Base-by-base conservation (phyloP, 2,113 vertebrate species). In the Macaca nemestrina region DNA sequence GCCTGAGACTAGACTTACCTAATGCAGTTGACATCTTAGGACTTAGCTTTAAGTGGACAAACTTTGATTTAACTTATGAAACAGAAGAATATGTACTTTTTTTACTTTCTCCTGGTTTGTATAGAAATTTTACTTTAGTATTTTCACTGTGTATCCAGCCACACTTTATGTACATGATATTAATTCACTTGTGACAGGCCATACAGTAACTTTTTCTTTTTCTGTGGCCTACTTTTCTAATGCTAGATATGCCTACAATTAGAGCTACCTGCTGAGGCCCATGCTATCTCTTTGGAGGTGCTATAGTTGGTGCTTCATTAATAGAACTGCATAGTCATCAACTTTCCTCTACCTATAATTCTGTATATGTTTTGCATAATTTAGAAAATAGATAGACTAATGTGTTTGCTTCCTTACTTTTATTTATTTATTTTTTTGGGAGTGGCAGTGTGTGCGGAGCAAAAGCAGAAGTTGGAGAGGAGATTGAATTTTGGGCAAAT, bases 1-100 rank as follows among this genome's bases (percentile, higher is more conserved):
- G 94, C 87, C 6, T 97, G 96, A 98, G 86, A 82, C n/a, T 64
- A 76, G 90, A 96, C 80, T 92, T 91, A 88, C 52, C 55, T 70
- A 90, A 93, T 86, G 25, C 32, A 64, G n/a, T 82, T 97, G 80
- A 96, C 88, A 55, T 92, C 35, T 90, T 93, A 96, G 88, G 48
- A 95, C 92, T 8, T 7, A 16, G 18, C 32, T 91, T 95, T 55
- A 68, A 80, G 38, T 88, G 72, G 67, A 61, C 87, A 61, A 25
- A 12, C 30, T 94, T 85, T 50, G 40, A 17, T 88, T 57, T 78
- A 82, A 88, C 40, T 35, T 61, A 61, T 14, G 10, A 85, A 93
- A 67, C 43, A 43, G 23, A 68, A 92, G 2, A 59, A 88, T 59
- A 16, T 32, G 43, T 48, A 55, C 22, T 67, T 45, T 75, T 35